Percentiles rank a stretch among this genome's conserved stretches.
phyloP scores from a whole-genome alignment of 2,113 vertebrate genomes.

The Chionis minor region DNA sequence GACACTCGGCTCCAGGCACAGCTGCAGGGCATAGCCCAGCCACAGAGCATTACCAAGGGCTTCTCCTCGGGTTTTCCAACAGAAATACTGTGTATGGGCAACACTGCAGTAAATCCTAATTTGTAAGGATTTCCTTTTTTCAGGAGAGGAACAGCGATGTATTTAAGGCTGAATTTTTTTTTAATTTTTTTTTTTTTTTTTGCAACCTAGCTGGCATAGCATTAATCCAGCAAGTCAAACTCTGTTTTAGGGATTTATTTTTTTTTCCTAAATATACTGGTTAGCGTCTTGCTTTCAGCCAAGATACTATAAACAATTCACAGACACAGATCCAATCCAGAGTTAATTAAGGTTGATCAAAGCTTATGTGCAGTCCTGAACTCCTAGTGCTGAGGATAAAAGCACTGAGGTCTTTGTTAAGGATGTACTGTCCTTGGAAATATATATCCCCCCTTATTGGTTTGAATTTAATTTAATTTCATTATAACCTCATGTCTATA shows the following conservation, averaged over 20 bases:
- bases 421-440: constrained; percentile 40
- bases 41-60: neutral
- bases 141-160: neutral
- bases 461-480: constrained; percentile 57
- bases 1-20: constrained; percentile 13
- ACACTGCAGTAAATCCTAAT: neutral
- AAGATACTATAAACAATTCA: constrained; percentile 58
- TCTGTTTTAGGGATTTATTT: neutral
- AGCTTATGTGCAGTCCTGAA: constrained; percentile 24
- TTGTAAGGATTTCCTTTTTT: constrained; percentile 24
- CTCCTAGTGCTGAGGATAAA: constrained; percentile 28
- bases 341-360: constrained; percentile 61
- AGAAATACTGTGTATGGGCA: neutral
- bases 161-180: neutral
- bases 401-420: constrained; percentile 18
- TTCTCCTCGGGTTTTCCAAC: neutral
- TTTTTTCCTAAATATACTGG: neutral
- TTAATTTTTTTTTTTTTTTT: neutral
- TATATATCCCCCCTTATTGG: neutral
- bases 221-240: constrained; percentile 28
- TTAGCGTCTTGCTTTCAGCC: neutral
- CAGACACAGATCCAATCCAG: constrained; percentile 30
- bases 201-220: neutral
- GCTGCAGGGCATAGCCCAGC: constrained; percentile 12
- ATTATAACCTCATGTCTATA: constrained; percentile 47